phyloP scores from a whole-genome alignment of 2,113 vertebrate genomes.

The Cottus gobio region DNA sequence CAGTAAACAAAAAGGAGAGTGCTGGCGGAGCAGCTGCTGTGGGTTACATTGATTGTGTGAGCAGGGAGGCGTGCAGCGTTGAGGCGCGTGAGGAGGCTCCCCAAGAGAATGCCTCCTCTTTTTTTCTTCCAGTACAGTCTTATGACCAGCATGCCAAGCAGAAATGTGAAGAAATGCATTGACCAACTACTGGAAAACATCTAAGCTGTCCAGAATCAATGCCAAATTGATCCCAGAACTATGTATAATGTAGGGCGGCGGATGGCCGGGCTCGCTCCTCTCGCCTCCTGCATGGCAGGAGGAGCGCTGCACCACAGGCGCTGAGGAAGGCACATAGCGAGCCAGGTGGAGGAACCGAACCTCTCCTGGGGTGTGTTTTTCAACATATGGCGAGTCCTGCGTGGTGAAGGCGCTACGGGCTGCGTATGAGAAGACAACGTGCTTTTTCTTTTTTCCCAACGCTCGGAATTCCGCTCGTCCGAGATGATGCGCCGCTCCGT shows the following conservation, averaged over 20 bases:
- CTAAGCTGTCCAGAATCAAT: slow-evolving; percentile 82
- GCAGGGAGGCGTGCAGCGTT: slow-evolving; percentile 70
- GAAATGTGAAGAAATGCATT: slow-evolving; percentile 79
- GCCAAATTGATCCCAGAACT: slow-evolving; percentile 80
- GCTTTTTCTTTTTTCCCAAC: not conserved
- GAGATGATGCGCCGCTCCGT: slow-evolving; percentile 22
- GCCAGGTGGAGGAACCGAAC: slow-evolving; percentile 33
- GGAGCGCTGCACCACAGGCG: slow-evolving; percentile 32
- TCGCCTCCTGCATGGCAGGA: slow-evolving; percentile 34
- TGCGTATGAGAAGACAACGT: not conserved
- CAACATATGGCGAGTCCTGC: slow-evolving; percentile 34
- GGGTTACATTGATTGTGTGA: slow-evolving; percentile 77
- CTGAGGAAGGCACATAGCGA: slow-evolving; percentile 36
- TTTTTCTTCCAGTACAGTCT: slow-evolving; percentile 53
- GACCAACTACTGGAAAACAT: slow-evolving; percentile 83
- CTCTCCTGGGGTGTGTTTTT: slow-evolving; percentile 52
- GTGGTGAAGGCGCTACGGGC: not conserved
- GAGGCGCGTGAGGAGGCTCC: slow-evolving; percentile 64
- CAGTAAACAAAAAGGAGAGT: slow-evolving; percentile 69
- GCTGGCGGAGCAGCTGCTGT: slow-evolving; percentile 72
- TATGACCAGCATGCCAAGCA: slow-evolving; percentile 79
- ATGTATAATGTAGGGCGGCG: slow-evolving; percentile 81
- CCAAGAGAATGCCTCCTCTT: slow-evolving; percentile 74
- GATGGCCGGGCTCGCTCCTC: slow-evolving; percentile 54
- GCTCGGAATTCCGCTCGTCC: not conserved